A percentile compares a stretch with the other conserved stretches of the same genome.
Evolutionary conservation across 2,113 vertebrate species (phyloP).

Genomic region (Myiagra hebetior): DNA sequence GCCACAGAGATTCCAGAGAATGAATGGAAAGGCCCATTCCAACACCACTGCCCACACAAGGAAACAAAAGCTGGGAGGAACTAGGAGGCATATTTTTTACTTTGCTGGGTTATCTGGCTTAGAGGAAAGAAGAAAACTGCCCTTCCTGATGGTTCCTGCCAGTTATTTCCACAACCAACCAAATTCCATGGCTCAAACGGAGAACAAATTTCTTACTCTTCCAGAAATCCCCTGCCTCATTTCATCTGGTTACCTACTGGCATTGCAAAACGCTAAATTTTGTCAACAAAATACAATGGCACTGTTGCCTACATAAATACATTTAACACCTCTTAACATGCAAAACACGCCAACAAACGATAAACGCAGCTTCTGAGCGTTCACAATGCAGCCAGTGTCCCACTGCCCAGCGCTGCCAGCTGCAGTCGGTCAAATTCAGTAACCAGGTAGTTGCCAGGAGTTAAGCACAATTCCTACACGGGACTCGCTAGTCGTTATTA

Average conservation of each 20-base stretch:
- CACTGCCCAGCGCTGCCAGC: neutral
- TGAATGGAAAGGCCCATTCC: neutral
- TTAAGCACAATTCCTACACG: neutral
- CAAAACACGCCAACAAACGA: neutral
- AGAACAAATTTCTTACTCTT: neutral
- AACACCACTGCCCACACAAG: neutral
- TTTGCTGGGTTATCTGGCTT: neutral
- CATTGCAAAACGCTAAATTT: neutral
- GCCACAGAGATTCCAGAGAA: neutral
- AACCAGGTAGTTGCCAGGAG: neutral
- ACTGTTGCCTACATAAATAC: neutral
- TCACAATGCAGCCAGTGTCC: neutral
- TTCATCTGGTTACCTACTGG: neutral
- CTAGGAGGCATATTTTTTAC: neutral
- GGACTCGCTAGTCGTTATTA: neutral
- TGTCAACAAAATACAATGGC: neutral
- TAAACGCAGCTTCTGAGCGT: neutral
- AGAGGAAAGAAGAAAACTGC: neutral
- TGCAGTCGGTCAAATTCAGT: neutral
- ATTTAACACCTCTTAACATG: neutral
- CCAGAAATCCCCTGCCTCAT: neutral
- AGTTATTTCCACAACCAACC: neutral
- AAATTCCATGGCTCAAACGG: neutral
- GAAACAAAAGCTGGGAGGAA: neutral
- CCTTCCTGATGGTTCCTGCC: neutral